Percentiles rank a stretch among this genome's conserved stretches.
These are phyloP conservation scores for Periophthalmodon schlosseri DNA, from an alignment of 2,113 vertebrate genomes.

Conservation along the genomic window DNA sequence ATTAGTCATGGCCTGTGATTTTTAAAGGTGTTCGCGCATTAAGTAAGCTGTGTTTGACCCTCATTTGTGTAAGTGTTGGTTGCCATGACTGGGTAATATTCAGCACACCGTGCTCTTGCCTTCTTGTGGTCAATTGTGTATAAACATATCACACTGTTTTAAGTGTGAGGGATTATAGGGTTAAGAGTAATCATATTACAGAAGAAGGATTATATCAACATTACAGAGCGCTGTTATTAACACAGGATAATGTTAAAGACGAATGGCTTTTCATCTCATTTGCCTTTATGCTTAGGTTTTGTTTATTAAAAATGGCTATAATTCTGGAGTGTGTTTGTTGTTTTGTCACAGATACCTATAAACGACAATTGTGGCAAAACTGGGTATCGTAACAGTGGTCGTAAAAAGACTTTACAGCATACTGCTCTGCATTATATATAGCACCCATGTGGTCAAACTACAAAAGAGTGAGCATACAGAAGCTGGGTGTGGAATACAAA, in stretches of 20 bases:
- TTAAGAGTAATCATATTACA: background rate
- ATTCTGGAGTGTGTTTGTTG: too few species aligned
- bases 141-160: background rate
- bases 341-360: too few species aligned
- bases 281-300: background rate
- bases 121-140: slow-evolving; percentile 6
- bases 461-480: too few species aligned
- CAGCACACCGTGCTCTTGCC: background rate
- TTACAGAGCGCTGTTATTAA: background rate
- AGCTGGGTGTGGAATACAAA: too few species aligned
- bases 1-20: slow-evolving; percentile 4
- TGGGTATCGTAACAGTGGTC: too few species aligned
- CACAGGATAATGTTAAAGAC: background rate
- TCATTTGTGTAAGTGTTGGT: slow-evolving; percentile 9
- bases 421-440: too few species aligned
- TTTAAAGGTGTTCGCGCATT: background rate
- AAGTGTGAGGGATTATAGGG: background rate
- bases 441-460: too few species aligned
- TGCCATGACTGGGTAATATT: slow-evolving; percentile 3
- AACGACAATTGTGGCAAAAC: too few species aligned
- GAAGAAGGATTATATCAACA: background rate
- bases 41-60: background rate
- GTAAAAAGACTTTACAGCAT: too few species aligned
- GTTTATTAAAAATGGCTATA: background rate
- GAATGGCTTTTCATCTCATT: background rate